These are phyloP conservation scores for Callocephalon fimbriatum DNA, from an alignment of 2,113 vertebrate species.

Conservation along the genomic window DNA sequence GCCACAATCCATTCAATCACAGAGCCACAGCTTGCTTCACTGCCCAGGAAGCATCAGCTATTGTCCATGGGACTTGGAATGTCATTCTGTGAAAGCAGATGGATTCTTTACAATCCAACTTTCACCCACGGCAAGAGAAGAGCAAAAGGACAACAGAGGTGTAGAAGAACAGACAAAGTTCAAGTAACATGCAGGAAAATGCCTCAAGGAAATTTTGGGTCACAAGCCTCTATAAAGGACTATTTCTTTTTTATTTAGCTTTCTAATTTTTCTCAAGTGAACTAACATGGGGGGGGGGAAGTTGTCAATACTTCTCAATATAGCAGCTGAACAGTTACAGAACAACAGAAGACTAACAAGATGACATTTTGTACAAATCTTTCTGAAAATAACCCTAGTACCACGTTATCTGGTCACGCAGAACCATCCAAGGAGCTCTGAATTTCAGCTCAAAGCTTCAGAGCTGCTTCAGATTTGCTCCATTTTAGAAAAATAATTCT, in stretches of 20 bases:
- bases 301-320: no score
- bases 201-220: not conserved
- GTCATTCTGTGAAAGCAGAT: not conserved
- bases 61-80: not conserved
- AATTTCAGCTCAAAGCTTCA: not conserved
- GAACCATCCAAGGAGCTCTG: not conserved
- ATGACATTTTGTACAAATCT: not conserved
- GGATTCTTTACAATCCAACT: not conserved
- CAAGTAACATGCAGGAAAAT: not conserved
- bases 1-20: not conserved
- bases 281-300: not conserved
- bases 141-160: not conserved
- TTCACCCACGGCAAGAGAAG: not conserved
- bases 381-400: not conserved
- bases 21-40: not conserved
- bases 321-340: no score
- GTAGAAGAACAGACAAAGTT: not conserved
- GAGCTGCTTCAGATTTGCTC: not conserved
- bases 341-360: not conserved
- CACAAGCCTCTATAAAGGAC: not conserved
- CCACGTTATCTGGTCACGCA: not conserved
- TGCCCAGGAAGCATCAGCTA: not conserved
- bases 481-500: not conserved
- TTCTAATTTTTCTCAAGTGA: not conserved
- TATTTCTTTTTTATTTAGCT: not conserved